These are phyloP conservation scores for Indicator indicator DNA, from an alignment of 2,113 vertebrate species.

Conservation along the genomic window DNA sequence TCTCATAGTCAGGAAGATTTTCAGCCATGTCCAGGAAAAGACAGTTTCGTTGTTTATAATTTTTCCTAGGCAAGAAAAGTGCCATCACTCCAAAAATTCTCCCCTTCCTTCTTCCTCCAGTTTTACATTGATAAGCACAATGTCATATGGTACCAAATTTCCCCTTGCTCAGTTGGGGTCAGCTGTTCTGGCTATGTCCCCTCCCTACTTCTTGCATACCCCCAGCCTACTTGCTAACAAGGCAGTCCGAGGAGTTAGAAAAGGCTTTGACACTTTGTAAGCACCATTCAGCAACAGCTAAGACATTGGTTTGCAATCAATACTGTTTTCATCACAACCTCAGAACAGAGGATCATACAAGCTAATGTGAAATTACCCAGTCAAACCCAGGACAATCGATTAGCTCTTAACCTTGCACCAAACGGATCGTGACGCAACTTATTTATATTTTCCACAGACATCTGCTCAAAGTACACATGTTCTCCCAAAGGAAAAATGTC, in stretches of 20 bases:
- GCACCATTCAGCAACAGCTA: neutral
- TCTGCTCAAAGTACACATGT: neutral
- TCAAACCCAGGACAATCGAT: neutral
- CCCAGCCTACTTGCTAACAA: neutral
- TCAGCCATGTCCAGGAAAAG: neutral
- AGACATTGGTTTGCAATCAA: neutral
- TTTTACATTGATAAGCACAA: neutral
- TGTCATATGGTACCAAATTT: rapidly evolving
- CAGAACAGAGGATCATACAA: neutral
- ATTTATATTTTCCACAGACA: neutral
- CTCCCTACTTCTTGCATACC: neutral
- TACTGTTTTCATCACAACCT: neutral
- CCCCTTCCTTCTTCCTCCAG: neutral
- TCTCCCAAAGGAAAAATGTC: neutral
- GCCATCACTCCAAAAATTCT: neutral
- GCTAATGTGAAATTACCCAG: neutral
- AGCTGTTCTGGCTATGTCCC: neutral
- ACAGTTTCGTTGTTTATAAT: rapidly evolving
- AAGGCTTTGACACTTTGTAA: neutral
- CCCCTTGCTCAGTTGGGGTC: neutral
- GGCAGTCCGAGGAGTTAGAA: neutral
- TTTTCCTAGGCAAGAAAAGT: neutral
- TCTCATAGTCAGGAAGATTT: neutral
- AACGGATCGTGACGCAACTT: neutral
- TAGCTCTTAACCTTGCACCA: neutral